phyloP scores from a whole-genome alignment of 2,888 invertebrate genomes.

The Cantharis rufa region DNA sequence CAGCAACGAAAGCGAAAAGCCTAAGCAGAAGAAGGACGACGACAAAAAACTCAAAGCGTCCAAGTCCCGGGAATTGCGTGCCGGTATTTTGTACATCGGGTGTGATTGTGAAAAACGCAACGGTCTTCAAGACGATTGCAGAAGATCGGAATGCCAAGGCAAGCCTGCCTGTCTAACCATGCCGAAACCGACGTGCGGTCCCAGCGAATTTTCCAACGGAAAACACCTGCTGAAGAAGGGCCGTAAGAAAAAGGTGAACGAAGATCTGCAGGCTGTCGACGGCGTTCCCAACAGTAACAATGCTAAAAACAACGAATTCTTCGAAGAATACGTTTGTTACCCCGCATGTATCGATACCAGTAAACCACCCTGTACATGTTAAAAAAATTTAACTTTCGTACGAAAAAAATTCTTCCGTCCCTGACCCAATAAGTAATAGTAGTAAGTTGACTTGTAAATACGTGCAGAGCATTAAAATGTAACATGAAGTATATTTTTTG shows the following conservation, averaged over 20 bases:
- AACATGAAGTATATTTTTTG: neutral
- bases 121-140: slow-evolving; percentile 65
- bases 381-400: neutral
- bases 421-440: neutral
- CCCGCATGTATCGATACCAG: slow-evolving; percentile 41
- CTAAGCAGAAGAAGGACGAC: slow-evolving; percentile 9
- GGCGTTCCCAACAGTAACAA: neutral
- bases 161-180: slow-evolving; percentile 56
- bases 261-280: neutral
- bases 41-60: slow-evolving; percentile 43
- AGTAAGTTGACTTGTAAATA: neutral
- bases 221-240: slow-evolving; percentile 44
- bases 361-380: neutral
- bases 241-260: neutral
- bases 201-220: slow-evolving; percentile 49
- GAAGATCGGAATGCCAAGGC: slow-evolving; percentile 59
- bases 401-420: neutral
- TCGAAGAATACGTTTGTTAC: slow-evolving; percentile 48
- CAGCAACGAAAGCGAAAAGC: neutral
- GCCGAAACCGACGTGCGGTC: slow-evolving; percentile 58
- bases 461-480: neutral
- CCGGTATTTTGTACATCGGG: slow-evolving; percentile 59
- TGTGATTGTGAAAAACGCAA: slow-evolving; percentile 64
- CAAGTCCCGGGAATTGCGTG: slow-evolving; percentile 61
- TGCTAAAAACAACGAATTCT: slow-evolving; percentile 31